These are phyloP conservation scores for Silurus asotus DNA, from an alignment of 2,113 vertebrate species.

Conservation along the genomic window DNA sequence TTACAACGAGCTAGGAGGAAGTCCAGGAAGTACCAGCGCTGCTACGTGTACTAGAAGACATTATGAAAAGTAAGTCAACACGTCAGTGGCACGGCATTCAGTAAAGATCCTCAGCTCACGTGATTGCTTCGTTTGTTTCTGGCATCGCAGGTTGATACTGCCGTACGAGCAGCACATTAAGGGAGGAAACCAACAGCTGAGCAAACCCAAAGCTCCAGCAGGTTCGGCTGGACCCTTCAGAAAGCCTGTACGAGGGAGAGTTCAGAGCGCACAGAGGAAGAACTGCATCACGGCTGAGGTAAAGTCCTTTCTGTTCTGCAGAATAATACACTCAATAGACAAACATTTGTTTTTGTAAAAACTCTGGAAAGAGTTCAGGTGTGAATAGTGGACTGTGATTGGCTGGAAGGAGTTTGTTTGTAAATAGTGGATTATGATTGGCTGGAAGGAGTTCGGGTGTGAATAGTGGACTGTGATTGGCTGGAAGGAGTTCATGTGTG, in stretches of 20 bases:
- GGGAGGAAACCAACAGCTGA: constrained; percentile 61
- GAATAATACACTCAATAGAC: background rate
- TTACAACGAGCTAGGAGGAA: constrained; percentile 79
- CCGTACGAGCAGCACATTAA: constrained; percentile 72
- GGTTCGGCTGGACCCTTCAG: background rate
- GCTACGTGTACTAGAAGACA: constrained; percentile 80
- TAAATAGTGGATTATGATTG: too few species aligned
- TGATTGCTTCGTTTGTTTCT: background rate
- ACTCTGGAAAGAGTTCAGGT: too few species aligned
- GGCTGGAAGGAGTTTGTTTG: too few species aligned
- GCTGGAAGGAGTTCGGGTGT: too few species aligned
- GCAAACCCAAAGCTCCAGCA: constrained; percentile 31
- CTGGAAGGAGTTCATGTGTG: too few species aligned
- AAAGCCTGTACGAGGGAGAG: constrained; percentile 36
- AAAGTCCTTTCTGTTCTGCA: background rate
- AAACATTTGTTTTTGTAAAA: background rate
- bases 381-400: too few species aligned
- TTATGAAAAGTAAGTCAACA: constrained; percentile 72
- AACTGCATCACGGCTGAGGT: constrained; percentile 35
- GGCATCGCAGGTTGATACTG: constrained; percentile 56
- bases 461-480: too few species aligned
- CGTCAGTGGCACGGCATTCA: background rate
- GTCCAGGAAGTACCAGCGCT: constrained; percentile 79
- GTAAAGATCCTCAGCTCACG: background rate
- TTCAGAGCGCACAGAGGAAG: constrained; percentile 14